These are phyloP conservation scores for Aethina tumida DNA, from an alignment of 1,140 invertebrate species.

Conservation along the genomic window DNA sequence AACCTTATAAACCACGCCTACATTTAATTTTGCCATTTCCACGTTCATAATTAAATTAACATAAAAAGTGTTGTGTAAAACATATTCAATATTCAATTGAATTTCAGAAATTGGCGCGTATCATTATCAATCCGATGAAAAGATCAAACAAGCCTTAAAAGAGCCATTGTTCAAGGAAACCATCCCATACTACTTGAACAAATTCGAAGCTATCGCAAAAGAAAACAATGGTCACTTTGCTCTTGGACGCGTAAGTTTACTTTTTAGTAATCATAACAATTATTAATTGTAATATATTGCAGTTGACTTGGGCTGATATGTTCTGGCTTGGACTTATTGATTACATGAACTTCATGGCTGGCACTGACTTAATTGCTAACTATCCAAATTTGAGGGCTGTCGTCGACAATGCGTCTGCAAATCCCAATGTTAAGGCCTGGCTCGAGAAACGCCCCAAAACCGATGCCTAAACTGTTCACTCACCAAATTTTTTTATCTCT, in stretches of 20 bases:
- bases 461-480: too few relatives aligned
- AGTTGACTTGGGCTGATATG: slow-evolving; percentile 58
- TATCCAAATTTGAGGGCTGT: slow-evolving; percentile 46
- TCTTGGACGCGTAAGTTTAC: slow-evolving; percentile 9
- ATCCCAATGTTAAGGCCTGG: slow-evolving; percentile 55
- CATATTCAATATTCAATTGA: not conserved
- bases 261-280: too few relatives aligned
- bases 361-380: slow-evolving; percentile 44
- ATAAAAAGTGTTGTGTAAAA: not conserved
- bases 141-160: slow-evolving; percentile 35
- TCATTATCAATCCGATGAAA: slow-evolving; percentile 38
- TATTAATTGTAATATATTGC: slow-evolving; percentile 20
- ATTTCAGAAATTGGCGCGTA: slow-evolving; percentile 37
- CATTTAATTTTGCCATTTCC: too few relatives aligned
- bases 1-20: too few relatives aligned
- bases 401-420: slow-evolving; percentile 40
- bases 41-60: too few relatives aligned
- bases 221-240: slow-evolving; percentile 45
- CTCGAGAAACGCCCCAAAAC: slow-evolving; percentile 50
- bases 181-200: slow-evolving; percentile 45
- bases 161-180: slow-evolving; percentile 36
- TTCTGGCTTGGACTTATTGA: slow-evolving; percentile 49
- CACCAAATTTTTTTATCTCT: too few relatives aligned
- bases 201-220: slow-evolving; percentile 43
- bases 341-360: slow-evolving; percentile 46